phyloP scores from a whole-genome alignment of 2,113 vertebrate genomes.

The Podocnemis expansa region DNA sequence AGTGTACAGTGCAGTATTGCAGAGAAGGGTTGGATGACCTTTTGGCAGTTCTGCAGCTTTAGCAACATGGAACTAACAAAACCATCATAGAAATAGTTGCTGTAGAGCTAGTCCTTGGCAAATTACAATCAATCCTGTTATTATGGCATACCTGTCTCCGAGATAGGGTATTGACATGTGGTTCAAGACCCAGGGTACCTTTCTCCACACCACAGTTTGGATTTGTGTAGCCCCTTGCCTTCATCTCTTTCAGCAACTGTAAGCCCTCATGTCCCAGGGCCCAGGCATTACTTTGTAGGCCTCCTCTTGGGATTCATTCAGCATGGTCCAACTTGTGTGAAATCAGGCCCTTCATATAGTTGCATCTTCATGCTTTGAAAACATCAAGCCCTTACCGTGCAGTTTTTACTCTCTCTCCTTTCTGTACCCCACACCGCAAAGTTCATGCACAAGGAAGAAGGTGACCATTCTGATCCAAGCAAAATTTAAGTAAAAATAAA shows the following conservation, averaged over 20 bases:
- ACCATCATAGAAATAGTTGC: not conserved
- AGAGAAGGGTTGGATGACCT: not conserved
- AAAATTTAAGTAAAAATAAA: not conserved
- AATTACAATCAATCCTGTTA: not conserved
- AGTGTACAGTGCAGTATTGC: not conserved
- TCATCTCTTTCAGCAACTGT: not conserved
- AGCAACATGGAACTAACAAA: not conserved
- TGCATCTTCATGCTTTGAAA: not conserved
- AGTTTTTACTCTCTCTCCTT: not conserved
- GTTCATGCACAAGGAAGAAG: not conserved
- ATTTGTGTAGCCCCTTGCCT: not conserved
- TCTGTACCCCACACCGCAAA: not conserved
- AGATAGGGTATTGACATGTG: not conserved
- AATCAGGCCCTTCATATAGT: not conserved
- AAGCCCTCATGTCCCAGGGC: fast-evolving
- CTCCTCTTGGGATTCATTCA: not conserved
- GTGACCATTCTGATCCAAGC: not conserved
- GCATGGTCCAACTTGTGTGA: not conserved
- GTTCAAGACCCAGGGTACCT: not conserved
- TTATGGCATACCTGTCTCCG: not conserved
- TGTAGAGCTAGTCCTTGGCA: not conserved
- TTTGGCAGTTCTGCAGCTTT: not conserved
- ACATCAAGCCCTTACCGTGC: not conserved
- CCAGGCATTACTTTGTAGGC: not conserved
- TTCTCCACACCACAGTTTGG: not conserved